Evolutionary conservation across 2,113 vertebrate genomes (phyloP).

Genomic region (Uria aalge): DNA sequence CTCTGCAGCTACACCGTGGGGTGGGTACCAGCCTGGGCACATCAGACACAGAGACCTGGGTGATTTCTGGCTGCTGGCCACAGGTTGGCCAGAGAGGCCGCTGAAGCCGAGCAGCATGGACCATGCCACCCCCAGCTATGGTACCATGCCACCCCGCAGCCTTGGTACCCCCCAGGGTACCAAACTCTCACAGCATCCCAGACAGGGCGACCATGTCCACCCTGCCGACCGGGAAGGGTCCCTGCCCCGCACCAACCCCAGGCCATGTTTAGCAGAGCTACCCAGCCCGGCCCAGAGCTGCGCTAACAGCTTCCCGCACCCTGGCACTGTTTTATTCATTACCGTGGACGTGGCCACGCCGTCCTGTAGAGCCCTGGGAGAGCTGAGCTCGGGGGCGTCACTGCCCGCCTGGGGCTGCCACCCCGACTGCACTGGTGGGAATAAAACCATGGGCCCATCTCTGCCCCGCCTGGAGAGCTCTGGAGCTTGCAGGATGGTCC

Average conservation of each 20-base stretch:
- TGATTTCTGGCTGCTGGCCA: background rate
- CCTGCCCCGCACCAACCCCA: background rate
- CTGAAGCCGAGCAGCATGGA: rapidly evolving
- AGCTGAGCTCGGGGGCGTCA: background rate
- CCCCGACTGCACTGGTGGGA: background rate
- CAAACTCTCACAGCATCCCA: background rate
- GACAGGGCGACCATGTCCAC: background rate
- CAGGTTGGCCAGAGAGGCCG: background rate
- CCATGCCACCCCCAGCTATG: too few species aligned
- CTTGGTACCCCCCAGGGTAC: background rate
- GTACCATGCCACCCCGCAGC: too few species aligned
- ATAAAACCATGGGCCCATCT: background rate
- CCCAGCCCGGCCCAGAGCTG: background rate
- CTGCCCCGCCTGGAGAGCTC: background rate
- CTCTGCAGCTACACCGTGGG: background rate
- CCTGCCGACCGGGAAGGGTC: background rate
- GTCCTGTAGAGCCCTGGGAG: background rate
- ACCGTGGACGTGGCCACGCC: background rate
- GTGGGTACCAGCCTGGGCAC: background rate
- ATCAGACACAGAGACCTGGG: background rate
- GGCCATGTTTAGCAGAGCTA: background rate
- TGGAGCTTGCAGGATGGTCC: background rate
- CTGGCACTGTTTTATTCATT: background rate
- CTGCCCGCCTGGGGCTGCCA: background rate
- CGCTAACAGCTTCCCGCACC: background rate